Evolutionary conservation across 2,888 invertebrate genomes (phyloP), one percentile per base, ranked within the genome.

Genomic region (Apocheima hispidaria): DNA sequence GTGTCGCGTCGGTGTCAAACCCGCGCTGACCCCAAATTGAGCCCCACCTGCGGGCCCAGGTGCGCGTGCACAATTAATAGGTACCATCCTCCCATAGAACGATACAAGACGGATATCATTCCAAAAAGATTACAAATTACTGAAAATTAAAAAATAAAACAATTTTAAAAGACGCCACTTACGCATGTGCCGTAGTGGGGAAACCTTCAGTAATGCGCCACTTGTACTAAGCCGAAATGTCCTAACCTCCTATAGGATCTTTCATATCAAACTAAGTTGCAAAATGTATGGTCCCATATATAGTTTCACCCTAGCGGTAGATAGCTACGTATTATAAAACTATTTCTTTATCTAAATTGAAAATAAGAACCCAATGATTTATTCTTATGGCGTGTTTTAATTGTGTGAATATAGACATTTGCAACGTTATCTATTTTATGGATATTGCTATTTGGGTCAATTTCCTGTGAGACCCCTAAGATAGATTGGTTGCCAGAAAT

Each of bases 1-100:
- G 71, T 75, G 78, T 78, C 78, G 74, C 71, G 68, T 71, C 78
- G 76, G 78, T 83, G 83, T 85, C 85, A 86, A 84, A 79, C 79
- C 82, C 78, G 75, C 78, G 79, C 81, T 88, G 90, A 89, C 91
- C 90, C 90, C 85, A 90, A 90, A 88, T 80, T 80, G 79, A 73
- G 69, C 69, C 79, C 86, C 92, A 92, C 92, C 91, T 92, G 90
- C 90, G 78, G 69, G 66, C 75, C 90, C 91, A 91, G 91, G 90
- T 91, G 91, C 88, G 86, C 68, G 38, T 60, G 72, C 79, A 86
- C 89, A 89, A 88, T 90, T 88, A 88, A 90, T 87, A 38, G 38
- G 14, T 40, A 86, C 78, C 83, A 83, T 86, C 85, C 80, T 83
- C 85, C 81, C 83, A 81, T 88, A 90, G 84, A 85, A 86, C 81